Percentiles rank a stretch among this genome's conserved stretches.
phyloP scores from a whole-genome alignment of 2,113 vertebrate species.

The Lycaon pictus region DNA sequence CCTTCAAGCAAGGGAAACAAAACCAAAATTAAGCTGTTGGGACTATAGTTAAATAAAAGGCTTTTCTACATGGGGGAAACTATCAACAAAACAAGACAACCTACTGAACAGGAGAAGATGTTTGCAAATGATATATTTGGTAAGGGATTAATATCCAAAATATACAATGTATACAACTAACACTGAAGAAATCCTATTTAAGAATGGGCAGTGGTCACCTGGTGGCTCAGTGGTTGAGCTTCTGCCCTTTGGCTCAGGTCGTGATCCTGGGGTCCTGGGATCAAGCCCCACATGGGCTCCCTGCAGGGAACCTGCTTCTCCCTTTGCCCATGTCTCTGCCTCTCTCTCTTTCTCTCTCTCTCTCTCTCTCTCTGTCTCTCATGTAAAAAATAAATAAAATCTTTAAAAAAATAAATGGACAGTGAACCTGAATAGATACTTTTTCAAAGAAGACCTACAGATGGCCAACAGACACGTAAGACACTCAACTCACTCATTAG shows the following conservation, averaged over 20 bases:
- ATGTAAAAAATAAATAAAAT: too few species aligned
- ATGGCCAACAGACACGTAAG: background rate
- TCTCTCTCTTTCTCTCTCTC: too few species aligned
- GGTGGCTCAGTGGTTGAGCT: too few species aligned
- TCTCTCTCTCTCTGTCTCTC: too few species aligned
- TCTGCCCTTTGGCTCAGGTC: too few species aligned
- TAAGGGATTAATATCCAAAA: background rate
- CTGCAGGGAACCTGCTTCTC: too few species aligned
- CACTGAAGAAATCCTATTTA: background rate
- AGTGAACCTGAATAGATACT: background rate
- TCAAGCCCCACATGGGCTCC: too few species aligned
- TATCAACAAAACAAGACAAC: background rate
- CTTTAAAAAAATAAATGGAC: too few species aligned
- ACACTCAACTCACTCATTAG: background rate
- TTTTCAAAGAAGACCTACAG: background rate
- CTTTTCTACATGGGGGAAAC: background rate
- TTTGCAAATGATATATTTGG: background rate
- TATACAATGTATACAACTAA: background rate
- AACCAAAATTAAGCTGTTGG: background rate
- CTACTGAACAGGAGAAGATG: background rate
- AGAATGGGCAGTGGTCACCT: background rate
- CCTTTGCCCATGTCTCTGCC: too few species aligned
- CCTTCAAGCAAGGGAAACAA: background rate
- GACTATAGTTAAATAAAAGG: background rate
- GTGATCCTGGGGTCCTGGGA: too few species aligned